Percentiles rank a stretch among this genome's conserved stretches.
phyloP scores from a whole-genome alignment of 2,888 invertebrate species.

The Andrena minutula region DNA sequence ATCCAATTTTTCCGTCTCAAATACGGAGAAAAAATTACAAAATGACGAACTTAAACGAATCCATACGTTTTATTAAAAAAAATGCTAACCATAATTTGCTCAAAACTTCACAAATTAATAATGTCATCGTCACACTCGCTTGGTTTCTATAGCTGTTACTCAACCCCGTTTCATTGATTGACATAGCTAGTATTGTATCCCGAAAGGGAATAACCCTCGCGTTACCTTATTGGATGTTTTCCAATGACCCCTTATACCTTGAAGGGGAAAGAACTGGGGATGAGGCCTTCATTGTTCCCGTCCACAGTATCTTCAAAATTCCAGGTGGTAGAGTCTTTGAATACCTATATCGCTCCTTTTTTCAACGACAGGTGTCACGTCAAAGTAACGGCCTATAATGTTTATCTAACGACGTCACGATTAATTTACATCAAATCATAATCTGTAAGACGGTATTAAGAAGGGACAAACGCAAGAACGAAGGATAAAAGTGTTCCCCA shows the following conservation, averaged over 20 bases:
- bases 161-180: slow-evolving; percentile 10
- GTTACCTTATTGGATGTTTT: slow-evolving; percentile 36
- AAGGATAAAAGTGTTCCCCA: not conserved
- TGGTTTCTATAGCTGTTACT: not conserved
- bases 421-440: not conserved
- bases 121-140: slow-evolving; percentile 1
- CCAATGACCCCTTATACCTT: slow-evolving; percentile 34
- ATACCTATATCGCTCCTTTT: not conserved
- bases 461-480: not conserved
- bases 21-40: too few species aligned
- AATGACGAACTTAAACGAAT: too few species aligned
- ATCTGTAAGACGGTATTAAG: not conserved
- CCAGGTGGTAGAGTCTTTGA: not conserved
- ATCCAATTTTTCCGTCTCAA: too few species aligned
- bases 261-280: slow-evolving; percentile 39
- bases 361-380: not conserved
- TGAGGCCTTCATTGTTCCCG: slow-evolving; percentile 25
- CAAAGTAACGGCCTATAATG: not conserved
- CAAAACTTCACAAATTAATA: not conserved
- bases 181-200: slow-evolving; percentile 14
- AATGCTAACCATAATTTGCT: not conserved
- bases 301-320: slow-evolving; percentile 16
- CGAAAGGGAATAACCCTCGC: slow-evolving; percentile 38
- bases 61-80: too few species aligned
- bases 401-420: not conserved